Conservation (phyloP, 2,888 invertebrate genomes). For the Diarsia rubi region DNA sequence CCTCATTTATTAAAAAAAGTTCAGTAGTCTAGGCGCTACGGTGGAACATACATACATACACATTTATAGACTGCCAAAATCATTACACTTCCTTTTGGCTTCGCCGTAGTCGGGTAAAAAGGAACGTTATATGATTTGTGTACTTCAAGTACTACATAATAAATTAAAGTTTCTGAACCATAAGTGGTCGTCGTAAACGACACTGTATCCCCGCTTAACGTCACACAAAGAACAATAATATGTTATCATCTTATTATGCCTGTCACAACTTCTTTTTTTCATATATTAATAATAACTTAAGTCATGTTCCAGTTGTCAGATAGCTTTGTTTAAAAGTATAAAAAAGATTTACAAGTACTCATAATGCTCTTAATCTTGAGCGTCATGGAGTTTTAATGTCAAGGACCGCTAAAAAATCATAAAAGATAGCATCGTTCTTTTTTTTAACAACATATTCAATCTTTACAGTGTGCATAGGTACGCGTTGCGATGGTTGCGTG, state of each 20-base stretch:
- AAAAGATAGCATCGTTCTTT: background rate
- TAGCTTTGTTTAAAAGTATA: background rate
- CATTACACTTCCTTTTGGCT: too few relatives aligned
- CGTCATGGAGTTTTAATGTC: background rate
- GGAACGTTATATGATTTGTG: background rate
- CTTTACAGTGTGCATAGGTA: background rate
- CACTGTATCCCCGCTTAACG: background rate
- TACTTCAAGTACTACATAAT: background rate
- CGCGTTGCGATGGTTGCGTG: background rate
- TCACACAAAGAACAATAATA: background rate
- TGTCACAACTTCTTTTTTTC: background rate
- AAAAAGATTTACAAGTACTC: background rate
- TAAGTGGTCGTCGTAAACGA: background rate
- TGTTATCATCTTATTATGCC: background rate
- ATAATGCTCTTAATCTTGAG: background rate
- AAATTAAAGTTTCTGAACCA: background rate
- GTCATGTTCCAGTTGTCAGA: background rate
- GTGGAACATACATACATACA: too few relatives aligned
- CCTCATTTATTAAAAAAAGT: too few relatives aligned
- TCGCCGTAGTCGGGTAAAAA: too few relatives aligned
- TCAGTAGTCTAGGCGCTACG: too few relatives aligned
- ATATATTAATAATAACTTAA: background rate
- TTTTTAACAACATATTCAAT: background rate
- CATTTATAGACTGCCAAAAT: too few relatives aligned
- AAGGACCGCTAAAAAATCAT: background rate